These are phyloP conservation scores for Plectrocnemia conspersa DNA, from an alignment of 1,140 invertebrate species.

Conservation along the genomic window DNA sequence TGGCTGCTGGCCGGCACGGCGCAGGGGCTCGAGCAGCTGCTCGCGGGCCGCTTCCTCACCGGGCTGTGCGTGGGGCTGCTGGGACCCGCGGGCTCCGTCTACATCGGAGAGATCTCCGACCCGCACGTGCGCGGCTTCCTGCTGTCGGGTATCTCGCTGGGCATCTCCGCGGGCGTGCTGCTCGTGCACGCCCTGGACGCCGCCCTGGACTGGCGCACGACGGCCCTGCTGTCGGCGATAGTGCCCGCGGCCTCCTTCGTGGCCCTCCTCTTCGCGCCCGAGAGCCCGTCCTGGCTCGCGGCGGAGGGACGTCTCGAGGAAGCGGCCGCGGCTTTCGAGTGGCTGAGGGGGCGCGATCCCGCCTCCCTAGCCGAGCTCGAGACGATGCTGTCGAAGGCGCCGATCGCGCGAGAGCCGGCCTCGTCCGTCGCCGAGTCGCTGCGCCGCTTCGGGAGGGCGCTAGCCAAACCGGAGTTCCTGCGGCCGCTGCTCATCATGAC, in stretches of 20 bases:
- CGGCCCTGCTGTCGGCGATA: constrained; percentile 51
- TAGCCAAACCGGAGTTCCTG: constrained; percentile 48
- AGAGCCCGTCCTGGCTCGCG: constrained; percentile 68
- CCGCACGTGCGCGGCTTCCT: constrained; percentile 56
- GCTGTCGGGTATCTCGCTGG: constrained; percentile 52
- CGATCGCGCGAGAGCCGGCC: too few species aligned
- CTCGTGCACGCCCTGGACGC: constrained; percentile 56
- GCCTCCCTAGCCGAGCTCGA: constrained; percentile 50
- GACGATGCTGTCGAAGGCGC: constrained; percentile 46
- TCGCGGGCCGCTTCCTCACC: constrained; percentile 62
- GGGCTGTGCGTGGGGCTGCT: constrained; percentile 56
- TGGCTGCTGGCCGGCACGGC: constrained; percentile 61
- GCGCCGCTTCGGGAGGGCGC: constrained; percentile 39
- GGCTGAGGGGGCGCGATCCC: constrained; percentile 50
- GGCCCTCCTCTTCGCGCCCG: constrained; percentile 55
- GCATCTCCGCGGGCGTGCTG: constrained; percentile 54
- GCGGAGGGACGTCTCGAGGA: constrained; percentile 50
- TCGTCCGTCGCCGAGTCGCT: constrained; percentile 40
- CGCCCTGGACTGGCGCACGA: constrained; percentile 55
- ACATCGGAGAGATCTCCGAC: constrained; percentile 55
- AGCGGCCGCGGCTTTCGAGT: constrained; percentile 50
- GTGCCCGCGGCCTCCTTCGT: constrained; percentile 50
- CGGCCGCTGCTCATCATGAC: constrained; percentile 59
- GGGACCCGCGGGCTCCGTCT: constrained; percentile 51
- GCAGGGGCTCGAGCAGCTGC: constrained; percentile 48